Evolutionary conservation across 2,797 vertebrate genomes (phyloP).

Genomic region (Hydrolagus colliei): DNA sequence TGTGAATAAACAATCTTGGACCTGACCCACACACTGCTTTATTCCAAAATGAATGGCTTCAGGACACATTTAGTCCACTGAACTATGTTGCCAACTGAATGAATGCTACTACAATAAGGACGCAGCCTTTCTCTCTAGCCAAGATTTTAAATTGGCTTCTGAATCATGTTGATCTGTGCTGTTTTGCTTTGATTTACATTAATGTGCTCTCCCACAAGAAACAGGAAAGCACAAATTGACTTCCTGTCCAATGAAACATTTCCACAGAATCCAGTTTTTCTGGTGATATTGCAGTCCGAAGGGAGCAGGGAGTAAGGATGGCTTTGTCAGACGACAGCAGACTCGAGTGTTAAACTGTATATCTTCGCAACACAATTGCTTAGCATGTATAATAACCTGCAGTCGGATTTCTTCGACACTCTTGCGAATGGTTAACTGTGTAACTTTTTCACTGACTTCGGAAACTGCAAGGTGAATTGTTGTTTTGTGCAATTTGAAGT

Average conservation of each 20-base stretch:
- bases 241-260: neutral
- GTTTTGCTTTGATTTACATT: neutral
- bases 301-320: neutral
- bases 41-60: neutral
- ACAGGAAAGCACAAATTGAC: neutral
- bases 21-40: neutral
- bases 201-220: neutral
- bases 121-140: too few relatives aligned
- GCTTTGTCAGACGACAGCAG: neutral
- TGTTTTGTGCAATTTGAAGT: conserved; percentile 14
- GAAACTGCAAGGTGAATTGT: conserved; percentile 26
- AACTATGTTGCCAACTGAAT: neutral
- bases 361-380: neutral
- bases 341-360: neutral
- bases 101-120: neutral
- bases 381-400: neutral
- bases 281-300: neutral
- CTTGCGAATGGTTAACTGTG: neutral
- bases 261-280: neutral
- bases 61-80: neutral
- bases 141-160: neutral
- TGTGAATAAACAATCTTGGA: too few relatives aligned
- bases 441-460: conserved; percentile 5
- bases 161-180: neutral
- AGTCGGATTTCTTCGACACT: neutral